Percentiles rank a stretch among this genome's conserved stretches.
phyloP scores from a whole-genome alignment of 2,888 invertebrate genomes.

The Diploptera punctata region DNA sequence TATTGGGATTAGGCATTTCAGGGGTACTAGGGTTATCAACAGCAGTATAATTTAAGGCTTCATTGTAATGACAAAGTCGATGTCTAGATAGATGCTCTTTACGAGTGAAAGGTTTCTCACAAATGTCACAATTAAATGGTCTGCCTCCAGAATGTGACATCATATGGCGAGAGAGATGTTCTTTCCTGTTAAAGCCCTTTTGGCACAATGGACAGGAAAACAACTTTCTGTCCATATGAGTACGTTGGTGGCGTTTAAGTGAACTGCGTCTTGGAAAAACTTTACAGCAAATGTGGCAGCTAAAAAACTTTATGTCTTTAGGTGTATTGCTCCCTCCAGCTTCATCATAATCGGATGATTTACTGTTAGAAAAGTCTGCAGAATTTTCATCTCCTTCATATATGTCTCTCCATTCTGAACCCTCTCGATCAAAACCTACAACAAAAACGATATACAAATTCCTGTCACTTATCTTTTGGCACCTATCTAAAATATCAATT shows the following conservation, averaged over 20 bases:
- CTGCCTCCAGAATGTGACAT: slow-evolving; percentile 46
- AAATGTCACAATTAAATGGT: slow-evolving; percentile 47
- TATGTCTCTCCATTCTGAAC: slow-evolving; percentile 7
- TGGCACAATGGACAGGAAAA: slow-evolving; percentile 48
- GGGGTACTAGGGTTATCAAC: background rate
- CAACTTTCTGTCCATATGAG: slow-evolving; percentile 47
- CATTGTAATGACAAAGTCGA: slow-evolving; percentile 45
- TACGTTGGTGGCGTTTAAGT: slow-evolving; percentile 48
- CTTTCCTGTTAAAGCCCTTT: slow-evolving; percentile 48
- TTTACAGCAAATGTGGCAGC: slow-evolving; percentile 14
- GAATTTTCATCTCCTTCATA: slow-evolving; percentile 23
- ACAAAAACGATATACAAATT: too few relatives aligned
- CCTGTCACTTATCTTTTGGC: too few relatives aligned
- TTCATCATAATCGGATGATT: background rate
- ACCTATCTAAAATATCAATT: too few relatives aligned
- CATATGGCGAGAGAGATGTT: slow-evolving; percentile 48
- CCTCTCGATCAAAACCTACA: slow-evolving; percentile 22
- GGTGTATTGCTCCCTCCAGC: background rate
- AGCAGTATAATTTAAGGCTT: background rate
- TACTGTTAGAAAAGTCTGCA: background rate
- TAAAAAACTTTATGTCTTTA: slow-evolving; percentile 8
- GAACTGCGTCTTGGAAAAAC: slow-evolving; percentile 47
- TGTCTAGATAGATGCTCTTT: slow-evolving; percentile 47
- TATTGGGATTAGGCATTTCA: background rate
- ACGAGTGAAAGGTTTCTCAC: slow-evolving; percentile 46